Conservation (phyloP, 2,113 vertebrate species). For the Zapus hudsonius region DNA sequence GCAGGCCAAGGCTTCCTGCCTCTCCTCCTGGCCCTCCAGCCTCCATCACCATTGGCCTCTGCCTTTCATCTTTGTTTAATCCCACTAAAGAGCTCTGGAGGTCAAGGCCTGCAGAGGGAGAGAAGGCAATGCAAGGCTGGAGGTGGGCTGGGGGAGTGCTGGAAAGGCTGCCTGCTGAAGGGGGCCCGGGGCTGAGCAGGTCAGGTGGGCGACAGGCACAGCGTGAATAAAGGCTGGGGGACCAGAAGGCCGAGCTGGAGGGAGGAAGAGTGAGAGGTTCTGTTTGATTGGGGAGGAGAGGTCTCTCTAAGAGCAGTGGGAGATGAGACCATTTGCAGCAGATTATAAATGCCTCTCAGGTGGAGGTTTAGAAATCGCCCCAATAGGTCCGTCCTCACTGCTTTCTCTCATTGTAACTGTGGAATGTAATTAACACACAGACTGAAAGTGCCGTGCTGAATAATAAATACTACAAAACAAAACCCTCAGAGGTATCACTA, state of each 20-base stretch:
- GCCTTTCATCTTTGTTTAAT: slow-evolving; percentile 67
- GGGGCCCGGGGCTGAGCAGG: background rate
- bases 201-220: background rate
- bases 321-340: fast-evolving
- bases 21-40: background rate
- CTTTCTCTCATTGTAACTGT: background rate
- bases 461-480: background rate
- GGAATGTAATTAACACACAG: background rate
- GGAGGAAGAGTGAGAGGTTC: background rate
- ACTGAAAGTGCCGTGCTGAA: background rate
- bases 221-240: background rate
- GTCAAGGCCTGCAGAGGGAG: slow-evolving; percentile 11
- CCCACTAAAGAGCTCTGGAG: slow-evolving; percentile 3
- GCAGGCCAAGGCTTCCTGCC: background rate
- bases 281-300: background rate
- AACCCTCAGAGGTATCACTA: background rate
- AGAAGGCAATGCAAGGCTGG: background rate
- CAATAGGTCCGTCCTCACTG: background rate
- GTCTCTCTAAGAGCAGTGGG: background rate
- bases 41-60: background rate
- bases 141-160: background rate
- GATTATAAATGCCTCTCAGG: background rate
- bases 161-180: background rate
- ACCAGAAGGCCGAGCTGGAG: background rate
- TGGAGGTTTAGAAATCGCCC: background rate